phyloP scores from a whole-genome alignment of 2,888 invertebrate species.

The Acanthococcus lagerstroemiae region DNA sequence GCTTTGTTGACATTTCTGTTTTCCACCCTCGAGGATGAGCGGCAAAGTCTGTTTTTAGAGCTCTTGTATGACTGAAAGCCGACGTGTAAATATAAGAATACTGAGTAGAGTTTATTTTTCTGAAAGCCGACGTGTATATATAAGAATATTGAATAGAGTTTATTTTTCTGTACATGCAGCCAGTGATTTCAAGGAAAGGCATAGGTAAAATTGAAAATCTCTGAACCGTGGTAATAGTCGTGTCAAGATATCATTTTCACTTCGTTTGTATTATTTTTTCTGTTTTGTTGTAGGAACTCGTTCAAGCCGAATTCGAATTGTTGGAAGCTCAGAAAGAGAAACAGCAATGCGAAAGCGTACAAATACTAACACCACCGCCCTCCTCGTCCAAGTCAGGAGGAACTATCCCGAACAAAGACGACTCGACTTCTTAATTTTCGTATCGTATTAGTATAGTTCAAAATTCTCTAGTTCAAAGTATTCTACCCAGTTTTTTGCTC shows the following conservation, averaged over 20 bases:
- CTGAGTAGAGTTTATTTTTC: not conserved
- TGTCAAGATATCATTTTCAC: too few species aligned
- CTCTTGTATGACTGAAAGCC: not conserved
- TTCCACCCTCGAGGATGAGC: too few species aligned
- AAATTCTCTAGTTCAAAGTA: too few species aligned
- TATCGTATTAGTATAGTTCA: too few species aligned
- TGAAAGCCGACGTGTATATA: not conserved
- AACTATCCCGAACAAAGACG: not conserved
- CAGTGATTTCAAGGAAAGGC: conserved; percentile 3
- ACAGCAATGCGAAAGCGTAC: conserved; percentile 17
- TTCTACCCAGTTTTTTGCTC: too few species aligned
- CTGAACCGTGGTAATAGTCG: not conserved
- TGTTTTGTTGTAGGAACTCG: conserved; percentile 26
- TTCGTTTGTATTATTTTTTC: not conserved
- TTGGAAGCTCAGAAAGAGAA: conserved; percentile 22
- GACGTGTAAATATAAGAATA: too few species aligned
- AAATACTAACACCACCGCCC: conserved; percentile 41
- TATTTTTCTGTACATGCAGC: conserved; percentile 11
- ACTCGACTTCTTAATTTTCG: conserved; percentile 7
- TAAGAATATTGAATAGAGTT: not conserved
- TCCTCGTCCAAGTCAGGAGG: conserved; percentile 1
- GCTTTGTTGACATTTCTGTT: too few species aligned
- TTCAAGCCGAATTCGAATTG: conserved; percentile 32
- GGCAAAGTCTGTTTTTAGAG: too few species aligned
- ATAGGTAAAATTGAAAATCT: not conserved